Evolutionary conservation across 2,113 vertebrate genomes (phyloP).

Genomic region (Saccopteryx bilineata): DNA sequence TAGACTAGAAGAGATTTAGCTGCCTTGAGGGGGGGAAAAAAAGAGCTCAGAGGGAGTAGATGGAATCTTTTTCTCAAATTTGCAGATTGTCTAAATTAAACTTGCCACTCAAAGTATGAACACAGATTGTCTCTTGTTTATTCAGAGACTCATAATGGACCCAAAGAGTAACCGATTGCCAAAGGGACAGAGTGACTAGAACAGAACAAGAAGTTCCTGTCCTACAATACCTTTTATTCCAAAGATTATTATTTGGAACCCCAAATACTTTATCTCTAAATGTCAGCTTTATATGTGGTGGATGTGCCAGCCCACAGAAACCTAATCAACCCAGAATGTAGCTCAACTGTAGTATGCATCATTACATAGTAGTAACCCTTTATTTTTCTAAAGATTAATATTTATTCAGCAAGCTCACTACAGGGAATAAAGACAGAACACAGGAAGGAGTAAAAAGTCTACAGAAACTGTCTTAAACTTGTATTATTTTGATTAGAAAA

Average conservation of each 20-base stretch:
- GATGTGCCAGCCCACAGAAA: neutral
- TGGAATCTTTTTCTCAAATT: constrained; percentile 68
- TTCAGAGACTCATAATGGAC: constrained; percentile 61
- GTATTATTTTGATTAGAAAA: constrained; percentile 21
- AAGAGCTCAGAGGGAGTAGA: constrained; percentile 29
- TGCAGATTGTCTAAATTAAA: constrained; percentile 69
- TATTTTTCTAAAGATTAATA: constrained; percentile 24
- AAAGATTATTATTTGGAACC: constrained; percentile 55
- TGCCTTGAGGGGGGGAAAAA: neutral
- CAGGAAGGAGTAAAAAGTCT: neutral
- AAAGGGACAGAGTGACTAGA: constrained; percentile 59
- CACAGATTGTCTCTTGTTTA: constrained; percentile 76
- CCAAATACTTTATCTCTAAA: constrained; percentile 11
- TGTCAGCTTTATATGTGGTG: neutral
- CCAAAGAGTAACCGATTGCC: constrained; percentile 66
- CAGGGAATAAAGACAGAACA: neutral
- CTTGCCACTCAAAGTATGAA: constrained; percentile 65
- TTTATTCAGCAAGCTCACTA: neutral
- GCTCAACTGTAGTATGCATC: neutral
- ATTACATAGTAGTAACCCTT: neutral
- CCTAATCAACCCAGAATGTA: neutral
- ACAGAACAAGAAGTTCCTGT: constrained; percentile 60
- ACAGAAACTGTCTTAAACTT: constrained; percentile 1
- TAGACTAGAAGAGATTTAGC: constrained; percentile 19
- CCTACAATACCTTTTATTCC: neutral